Base-by-base conservation (phyloP, 2,888 invertebrate species). In the Hemithea aestivaria region DNA sequence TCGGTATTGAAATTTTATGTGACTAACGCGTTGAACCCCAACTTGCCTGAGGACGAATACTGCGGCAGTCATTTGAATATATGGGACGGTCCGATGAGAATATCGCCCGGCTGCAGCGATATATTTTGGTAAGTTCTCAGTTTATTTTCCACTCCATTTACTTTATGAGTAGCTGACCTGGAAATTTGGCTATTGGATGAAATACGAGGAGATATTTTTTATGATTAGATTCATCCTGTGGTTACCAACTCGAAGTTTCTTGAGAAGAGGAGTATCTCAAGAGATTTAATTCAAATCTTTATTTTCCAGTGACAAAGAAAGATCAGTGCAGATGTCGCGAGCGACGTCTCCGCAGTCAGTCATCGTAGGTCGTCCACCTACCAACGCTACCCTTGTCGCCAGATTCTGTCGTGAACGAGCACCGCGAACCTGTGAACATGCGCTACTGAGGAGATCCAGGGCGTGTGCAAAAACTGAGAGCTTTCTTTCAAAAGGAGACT, bases 1-100 rank as follows among this genome's bases (percentile, higher is more conserved):
- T 94, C 95, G 4, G 91, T 96, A 57, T 88, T 95, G 53, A 96
- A 95, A 84, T 96, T 95, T 79, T 94, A 95, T 82, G 91, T 94
- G 53, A 91, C 92, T 49, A 89, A 90, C 37, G 84, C 89, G 32
- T 78, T 89, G 45, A 90, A 90, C 62, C 90, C 91, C 5, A 89
- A 91, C 58, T 89, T 91, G 52, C 90, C 90, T 1, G 90, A 90
- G 58, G 92, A 93, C 62, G 93, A 93, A 70, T 92, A 94, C 55
- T 96, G 95, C 70, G 91, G 93, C 25, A 94, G 94, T 48, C 93
- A 94, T 81, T 84, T 96, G 57, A 93, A 94, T 80, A 91, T 96
- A 54, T 96, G 95, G 95, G 95, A 96, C 68, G 95, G 95, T 1
- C 93, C 94, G 29, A 87, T 94, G 61, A 90, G 93, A 60, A 91